phyloP scores from a whole-genome alignment of 1,140 invertebrate genomes.

The Whitmania pigra region DNA sequence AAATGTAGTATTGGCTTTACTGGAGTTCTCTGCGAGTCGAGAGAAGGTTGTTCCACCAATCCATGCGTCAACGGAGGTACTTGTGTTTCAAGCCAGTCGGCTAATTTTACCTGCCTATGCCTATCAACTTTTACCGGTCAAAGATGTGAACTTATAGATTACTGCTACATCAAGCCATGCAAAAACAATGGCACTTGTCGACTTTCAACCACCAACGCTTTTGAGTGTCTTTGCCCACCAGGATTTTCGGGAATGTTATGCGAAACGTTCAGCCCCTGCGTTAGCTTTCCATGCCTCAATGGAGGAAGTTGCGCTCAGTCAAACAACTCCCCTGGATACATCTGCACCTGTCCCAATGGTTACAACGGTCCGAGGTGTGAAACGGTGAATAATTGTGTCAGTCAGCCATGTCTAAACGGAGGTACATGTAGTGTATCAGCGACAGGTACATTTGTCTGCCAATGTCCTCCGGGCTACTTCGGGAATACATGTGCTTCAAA shows the following conservation, averaged over 20 bases:
- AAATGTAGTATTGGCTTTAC: conserved; percentile 16
- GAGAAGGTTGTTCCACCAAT: conserved; percentile 14
- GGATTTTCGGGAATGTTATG: conserved; percentile 24
- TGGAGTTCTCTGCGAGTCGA: conserved; percentile 10
- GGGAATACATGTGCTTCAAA: conserved; percentile 25
- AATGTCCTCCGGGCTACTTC: conserved; percentile 23
- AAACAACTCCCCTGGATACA: not conserved
- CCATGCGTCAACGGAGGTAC: conserved; percentile 26
- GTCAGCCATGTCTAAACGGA: conserved; percentile 28
- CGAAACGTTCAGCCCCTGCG: conserved; percentile 15
- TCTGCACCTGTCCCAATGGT: conserved; percentile 4
- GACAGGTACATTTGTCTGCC: conserved; percentile 23
- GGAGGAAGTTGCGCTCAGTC: conserved; percentile 21
- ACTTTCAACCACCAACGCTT: conserved; percentile 37
- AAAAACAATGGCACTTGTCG: conserved; percentile 15
- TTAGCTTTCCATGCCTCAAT: conserved; percentile 24
- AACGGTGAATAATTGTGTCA: conserved; percentile 24
- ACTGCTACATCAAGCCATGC: conserved; percentile 20
- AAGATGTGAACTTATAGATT: conserved; percentile 10
- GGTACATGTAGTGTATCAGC: conserved; percentile 23
- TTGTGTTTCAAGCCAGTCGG: conserved; percentile 56
- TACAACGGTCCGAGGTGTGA: conserved; percentile 24
- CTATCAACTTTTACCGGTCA: conserved; percentile 20
- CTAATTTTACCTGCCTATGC: conserved; percentile 16
- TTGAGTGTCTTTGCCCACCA: conserved; percentile 25